These are phyloP conservation scores for Lysandra bellargus DNA, from an alignment of 2,888 invertebrate species.

Conservation along the genomic window DNA sequence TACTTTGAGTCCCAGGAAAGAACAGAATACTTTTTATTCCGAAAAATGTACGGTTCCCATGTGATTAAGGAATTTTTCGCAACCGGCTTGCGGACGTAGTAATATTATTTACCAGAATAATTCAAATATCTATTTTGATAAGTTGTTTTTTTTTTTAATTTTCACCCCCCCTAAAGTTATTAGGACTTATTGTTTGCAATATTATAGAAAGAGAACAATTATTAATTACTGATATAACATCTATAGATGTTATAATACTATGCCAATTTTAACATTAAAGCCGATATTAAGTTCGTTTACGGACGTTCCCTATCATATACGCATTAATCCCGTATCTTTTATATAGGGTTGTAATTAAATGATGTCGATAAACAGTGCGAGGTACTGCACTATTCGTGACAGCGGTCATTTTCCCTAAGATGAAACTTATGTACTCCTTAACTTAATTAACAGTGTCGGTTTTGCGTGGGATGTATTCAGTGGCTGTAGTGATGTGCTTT, in stretches of 20 bases:
- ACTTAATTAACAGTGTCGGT: conserved; percentile 38
- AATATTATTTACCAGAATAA: background rate
- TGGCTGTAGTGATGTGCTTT: conserved; percentile 30
- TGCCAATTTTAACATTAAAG: no score
- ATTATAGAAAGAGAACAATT: no score
- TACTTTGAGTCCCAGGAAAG: no score
- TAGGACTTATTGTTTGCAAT: no score
- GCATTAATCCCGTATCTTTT: background rate
- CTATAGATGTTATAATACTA: no score
- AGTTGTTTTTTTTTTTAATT: no score
- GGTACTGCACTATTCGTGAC: conserved; percentile 31
- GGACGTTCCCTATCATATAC: conserved; percentile 5
- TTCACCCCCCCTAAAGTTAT: no score
- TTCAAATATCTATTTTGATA: background rate
- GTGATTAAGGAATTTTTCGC: no score
- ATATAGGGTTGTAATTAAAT: conserved; percentile 24
- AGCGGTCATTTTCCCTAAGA: conserved; percentile 29
- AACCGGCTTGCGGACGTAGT: background rate
- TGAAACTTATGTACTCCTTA: conserved; percentile 30
- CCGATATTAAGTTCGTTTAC: background rate
- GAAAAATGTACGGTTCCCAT: no score
- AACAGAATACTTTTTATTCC: no score
- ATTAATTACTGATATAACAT: no score
- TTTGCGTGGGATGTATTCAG: conserved; percentile 38
- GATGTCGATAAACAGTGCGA: conserved; percentile 25